Evolutionary conservation across 1,140 invertebrate species (phyloP).

Genomic region (Doryteuthis pealeii): DNA sequence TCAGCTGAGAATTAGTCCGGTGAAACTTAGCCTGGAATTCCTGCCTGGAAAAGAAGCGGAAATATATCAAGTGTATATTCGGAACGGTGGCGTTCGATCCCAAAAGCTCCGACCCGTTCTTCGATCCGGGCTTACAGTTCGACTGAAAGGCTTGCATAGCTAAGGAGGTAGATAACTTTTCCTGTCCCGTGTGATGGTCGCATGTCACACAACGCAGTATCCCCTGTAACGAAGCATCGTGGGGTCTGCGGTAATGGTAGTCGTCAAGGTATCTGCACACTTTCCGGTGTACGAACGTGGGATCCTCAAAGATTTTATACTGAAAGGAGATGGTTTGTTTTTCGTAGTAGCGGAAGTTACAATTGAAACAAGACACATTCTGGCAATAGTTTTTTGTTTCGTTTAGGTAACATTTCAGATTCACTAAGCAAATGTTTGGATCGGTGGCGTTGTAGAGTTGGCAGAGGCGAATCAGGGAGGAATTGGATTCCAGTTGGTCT

Average conservation of each 20-base stretch:
- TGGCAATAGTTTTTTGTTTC: background rate
- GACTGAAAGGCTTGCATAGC: background rate
- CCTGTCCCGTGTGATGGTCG: background rate
- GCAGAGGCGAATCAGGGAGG: background rate
- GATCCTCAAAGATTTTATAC: background rate
- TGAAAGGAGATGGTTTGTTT: background rate
- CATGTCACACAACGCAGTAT: background rate
- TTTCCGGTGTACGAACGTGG: background rate
- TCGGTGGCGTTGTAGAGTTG: background rate
- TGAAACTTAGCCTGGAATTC: background rate
- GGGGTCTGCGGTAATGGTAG: background rate
- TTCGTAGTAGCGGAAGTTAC: background rate
- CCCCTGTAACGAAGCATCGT: background rate
- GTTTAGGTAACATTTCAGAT: background rate
- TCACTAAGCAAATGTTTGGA: background rate
- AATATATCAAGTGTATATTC: background rate
- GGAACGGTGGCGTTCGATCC: background rate
- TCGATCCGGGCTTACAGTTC: background rate
- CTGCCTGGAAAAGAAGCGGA: conserved; percentile 3
- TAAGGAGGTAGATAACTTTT: background rate
- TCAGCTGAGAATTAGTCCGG: background rate
- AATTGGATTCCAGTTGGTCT: background rate
- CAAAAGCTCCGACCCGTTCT: background rate
- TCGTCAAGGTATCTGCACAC: background rate
- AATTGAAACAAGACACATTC: background rate